Base-by-base conservation (phyloP, 2,113 vertebrate species). In the Crotalus helleri region DNA sequence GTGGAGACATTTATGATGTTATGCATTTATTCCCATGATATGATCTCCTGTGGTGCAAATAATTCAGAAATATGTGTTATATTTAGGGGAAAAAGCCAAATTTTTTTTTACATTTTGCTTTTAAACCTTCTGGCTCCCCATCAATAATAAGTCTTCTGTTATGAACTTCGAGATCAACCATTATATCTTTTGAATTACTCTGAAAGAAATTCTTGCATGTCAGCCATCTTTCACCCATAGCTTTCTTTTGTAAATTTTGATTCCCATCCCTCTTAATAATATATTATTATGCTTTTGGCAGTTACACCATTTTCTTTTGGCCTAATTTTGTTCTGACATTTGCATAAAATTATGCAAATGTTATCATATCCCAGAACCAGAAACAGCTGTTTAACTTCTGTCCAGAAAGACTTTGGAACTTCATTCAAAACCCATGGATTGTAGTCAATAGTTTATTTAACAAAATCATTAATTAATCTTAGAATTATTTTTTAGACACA, bases 1-100 rank as follows among this genome's bases (percentile, higher is more conserved):
- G 96, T 97, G 96, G 98, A 97, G 97, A 97, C 96, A 93, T 91
- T 95, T 96, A 94, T 91, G 87, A 96, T 95, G 61, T 97, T 95
- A 97, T 97, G 95, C 96, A 97, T 97, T 95, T 91, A 95, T 96
- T 96, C 94, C 93, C 91, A 91, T 93, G 95, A 44, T 94, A 94
- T 57, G 94, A 93, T 93, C 94, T 96, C 93, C 91, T 91, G 93
- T 92, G 93, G 94, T 94, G 24, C 74, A 96, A 97, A 97, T 90
- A 59, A 94, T 96, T 95, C 51, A 26, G 13, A 88, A 96, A 97
- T 96, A 92, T 64, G 59, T 91, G 92, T 21, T 53, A 96, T 92
- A 94, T 94, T 94, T 85, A 69, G 21, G 61, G 61, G 12, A 0
- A 2, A 61, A n/a, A 69, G 13, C 10, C 29, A 4, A 69, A 39